Percentiles rank a stretch among this genome's conserved stretches.
Conservation (phyloP, 2,888 invertebrate species). For the Galerucella pusilla region DNA sequence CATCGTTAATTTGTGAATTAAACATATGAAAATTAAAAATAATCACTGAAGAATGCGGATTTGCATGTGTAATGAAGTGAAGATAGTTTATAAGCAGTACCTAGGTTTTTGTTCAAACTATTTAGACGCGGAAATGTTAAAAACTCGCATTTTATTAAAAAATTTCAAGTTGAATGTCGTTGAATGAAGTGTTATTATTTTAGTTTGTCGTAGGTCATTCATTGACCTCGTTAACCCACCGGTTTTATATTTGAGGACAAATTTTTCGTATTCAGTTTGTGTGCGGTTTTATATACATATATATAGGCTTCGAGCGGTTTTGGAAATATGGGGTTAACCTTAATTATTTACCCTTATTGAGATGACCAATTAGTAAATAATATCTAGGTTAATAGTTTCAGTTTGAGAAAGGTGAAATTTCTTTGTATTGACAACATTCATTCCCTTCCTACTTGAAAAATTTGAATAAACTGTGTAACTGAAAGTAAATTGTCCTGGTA, state of each 20-base stretch:
- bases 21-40: neutral
- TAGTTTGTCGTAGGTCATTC: slow-evolving; percentile 11
- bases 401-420: neutral
- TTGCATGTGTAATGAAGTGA: neutral
- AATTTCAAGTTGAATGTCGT: neutral
- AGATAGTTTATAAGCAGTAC: too few species aligned
- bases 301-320: slow-evolving; percentile 1
- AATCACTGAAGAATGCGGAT: neutral
- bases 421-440: neutral
- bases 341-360: slow-evolving; percentile 2
- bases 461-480: too few species aligned
- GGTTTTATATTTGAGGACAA: neutral
- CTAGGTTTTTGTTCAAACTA: too few species aligned
- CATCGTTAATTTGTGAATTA: neutral
- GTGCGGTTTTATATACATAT: neutral
- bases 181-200: neutral
- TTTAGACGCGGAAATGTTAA: neutral
- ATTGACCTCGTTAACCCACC: slow-evolving; percentile 8
- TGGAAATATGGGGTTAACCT: slow-evolving; percentile 11
- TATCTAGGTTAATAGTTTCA: slow-evolving; percentile 6
- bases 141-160: neutral
- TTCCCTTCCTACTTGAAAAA: neutral
- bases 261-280: slow-evolving; percentile 6
- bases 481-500: too few species aligned
- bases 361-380: neutral